A percentile compares a stretch with the other conserved stretches of the same genome.
phyloP scores from a whole-genome alignment of 1,140 invertebrate genomes.

The Diuraphis noxia region DNA sequence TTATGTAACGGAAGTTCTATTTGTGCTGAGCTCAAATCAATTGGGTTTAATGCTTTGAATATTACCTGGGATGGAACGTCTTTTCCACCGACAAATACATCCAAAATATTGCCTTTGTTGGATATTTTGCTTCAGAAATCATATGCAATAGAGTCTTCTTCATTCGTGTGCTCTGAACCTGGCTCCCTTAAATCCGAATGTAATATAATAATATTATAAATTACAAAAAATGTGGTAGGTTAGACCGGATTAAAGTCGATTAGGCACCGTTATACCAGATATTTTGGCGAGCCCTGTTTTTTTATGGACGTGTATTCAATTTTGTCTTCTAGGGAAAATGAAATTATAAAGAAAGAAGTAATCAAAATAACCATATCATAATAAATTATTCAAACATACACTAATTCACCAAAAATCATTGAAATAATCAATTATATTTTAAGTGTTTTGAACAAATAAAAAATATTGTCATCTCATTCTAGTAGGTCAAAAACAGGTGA shows the following conservation, averaged over 20 bases:
- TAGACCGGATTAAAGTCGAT: neutral
- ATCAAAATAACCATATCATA: neutral
- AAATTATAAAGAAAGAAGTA: neutral
- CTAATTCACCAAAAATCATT: too few relatives aligned
- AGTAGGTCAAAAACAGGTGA: neutral
- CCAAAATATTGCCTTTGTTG: neutral
- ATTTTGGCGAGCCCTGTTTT: neutral
- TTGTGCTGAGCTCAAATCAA: neutral
- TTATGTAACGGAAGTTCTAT: neutral
- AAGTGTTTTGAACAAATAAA: neutral
- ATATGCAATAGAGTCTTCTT: neutral
- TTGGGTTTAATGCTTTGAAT: neutral
- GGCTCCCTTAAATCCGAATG: neutral
- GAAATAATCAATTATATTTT: neutral
- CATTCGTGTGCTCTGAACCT: neutral
- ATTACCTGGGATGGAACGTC: neutral
- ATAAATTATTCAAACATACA: neutral
- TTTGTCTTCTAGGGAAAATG: neutral
- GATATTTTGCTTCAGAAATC: neutral
- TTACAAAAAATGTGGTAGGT: neutral
- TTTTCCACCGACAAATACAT: neutral
- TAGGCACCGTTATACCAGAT: neutral
- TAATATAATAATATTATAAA: conserved; percentile 1
- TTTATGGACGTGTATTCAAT: neutral
- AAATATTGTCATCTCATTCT: neutral